These are phyloP conservation scores for Axis porcinus DNA, from an alignment of 2,113 vertebrate species.

Conservation along the genomic window DNA sequence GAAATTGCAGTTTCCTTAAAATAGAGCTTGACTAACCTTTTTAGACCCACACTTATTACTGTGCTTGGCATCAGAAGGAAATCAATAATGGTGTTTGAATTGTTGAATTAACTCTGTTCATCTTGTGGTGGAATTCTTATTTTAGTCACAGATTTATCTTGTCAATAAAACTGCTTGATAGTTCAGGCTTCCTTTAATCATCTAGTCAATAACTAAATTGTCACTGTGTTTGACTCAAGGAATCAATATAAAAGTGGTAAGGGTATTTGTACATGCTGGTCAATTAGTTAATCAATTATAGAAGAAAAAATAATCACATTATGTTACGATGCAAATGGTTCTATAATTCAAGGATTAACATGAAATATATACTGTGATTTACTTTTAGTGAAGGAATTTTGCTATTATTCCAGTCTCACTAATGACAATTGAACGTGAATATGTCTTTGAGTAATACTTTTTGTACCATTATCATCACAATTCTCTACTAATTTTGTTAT, in stretches of 20 bases:
- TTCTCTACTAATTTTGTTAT: constrained; percentile 59
- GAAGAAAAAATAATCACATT: neutral
- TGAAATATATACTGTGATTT: constrained; percentile 27
- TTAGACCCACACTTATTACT: neutral
- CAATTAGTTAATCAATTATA: constrained; percentile 18
- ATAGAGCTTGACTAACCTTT: neutral
- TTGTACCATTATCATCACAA: constrained; percentile 25
- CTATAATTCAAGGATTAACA: constrained; percentile 45
- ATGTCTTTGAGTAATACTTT: neutral
- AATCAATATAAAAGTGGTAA: constrained; percentile 28
- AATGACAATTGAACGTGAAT: constrained; percentile 21
- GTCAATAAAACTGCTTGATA: constrained; percentile 21
- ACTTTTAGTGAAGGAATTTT: neutral
- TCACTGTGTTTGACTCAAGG: constrained; percentile 12
- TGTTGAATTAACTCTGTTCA: constrained; percentile 43
- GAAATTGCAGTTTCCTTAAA: neutral
- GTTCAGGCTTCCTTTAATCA: constrained; percentile 60
- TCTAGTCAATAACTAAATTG: constrained; percentile 44
- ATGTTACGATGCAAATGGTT: neutral
- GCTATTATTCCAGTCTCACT: neutral
- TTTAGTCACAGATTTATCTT: constrained; percentile 43
- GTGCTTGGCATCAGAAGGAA: constrained; percentile 63
- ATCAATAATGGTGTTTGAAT: constrained; percentile 66
- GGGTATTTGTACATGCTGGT: constrained; percentile 42
- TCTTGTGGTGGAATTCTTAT: constrained; percentile 55